These are phyloP conservation scores for Microctonus aethiopoides DNA, from an alignment of 2,888 invertebrate species.

Conservation along the genomic window DNA sequence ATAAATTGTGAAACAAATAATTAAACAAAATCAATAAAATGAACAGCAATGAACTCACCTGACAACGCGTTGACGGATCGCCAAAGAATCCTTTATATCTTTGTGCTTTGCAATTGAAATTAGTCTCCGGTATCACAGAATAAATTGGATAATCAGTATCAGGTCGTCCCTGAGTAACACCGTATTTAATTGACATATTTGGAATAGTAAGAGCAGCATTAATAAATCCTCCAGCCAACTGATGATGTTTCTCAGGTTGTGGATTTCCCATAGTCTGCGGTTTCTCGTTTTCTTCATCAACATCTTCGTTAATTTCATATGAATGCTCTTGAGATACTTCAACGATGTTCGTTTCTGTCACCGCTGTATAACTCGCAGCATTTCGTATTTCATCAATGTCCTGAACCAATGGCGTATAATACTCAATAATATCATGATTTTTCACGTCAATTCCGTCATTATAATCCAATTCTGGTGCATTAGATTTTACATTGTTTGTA, in stretches of 20 bases:
- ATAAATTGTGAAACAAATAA: slow-evolving; percentile 21
- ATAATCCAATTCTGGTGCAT: slow-evolving; percentile 34
- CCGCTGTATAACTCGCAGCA: slow-evolving; percentile 34
- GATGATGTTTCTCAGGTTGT: slow-evolving; percentile 43
- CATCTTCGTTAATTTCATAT: slow-evolving; percentile 52
- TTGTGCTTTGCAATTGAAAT: slow-evolving; percentile 85
- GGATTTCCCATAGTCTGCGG: slow-evolving; percentile 42
- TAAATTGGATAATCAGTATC: slow-evolving; percentile 86
- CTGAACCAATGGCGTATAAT: slow-evolving; percentile 54
- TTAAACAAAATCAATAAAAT: neutral
- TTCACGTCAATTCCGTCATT: slow-evolving; percentile 35
- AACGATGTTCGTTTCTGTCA: slow-evolving; percentile 33
- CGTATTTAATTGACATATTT: slow-evolving; percentile 54
- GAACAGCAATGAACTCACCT: slow-evolving; percentile 69
- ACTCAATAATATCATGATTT: slow-evolving; percentile 53
- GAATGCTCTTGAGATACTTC: slow-evolving; percentile 41
- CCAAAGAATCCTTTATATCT: slow-evolving; percentile 92
- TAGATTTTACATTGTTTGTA: slow-evolving; percentile 36
- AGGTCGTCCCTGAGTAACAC: slow-evolving; percentile 71
- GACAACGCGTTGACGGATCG: slow-evolving; percentile 87
- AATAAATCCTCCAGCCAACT: slow-evolving; percentile 40
- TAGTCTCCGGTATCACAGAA: slow-evolving; percentile 79
- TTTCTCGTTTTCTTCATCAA: slow-evolving; percentile 46
- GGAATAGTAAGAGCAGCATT: slow-evolving; percentile 40
- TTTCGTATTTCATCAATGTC: slow-evolving; percentile 48